Evolutionary conservation across 1,140 invertebrate genomes (phyloP).

Genomic region (Fopius arisanus): DNA sequence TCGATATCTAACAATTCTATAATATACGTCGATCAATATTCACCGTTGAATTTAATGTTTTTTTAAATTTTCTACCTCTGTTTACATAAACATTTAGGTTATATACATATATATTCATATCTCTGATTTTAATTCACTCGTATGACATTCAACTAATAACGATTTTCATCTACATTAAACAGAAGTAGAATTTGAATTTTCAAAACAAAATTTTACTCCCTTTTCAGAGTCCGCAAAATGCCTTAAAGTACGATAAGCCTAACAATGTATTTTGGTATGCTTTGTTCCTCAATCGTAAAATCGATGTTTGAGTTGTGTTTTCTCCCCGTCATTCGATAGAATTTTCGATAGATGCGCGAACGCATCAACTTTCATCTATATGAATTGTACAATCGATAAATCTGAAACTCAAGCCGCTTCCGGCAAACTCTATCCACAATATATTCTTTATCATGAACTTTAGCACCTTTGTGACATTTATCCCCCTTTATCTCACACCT

Average conservation of each 20-base stretch:
- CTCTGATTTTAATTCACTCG: constrained; percentile 6
- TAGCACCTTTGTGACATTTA: constrained; percentile 10
- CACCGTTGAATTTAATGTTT: constrained; percentile 28
- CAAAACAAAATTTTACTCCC: neutral
- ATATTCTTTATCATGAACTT: neutral
- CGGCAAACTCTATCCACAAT: neutral
- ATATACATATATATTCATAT: constrained; percentile 32
- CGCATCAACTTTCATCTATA: neutral
- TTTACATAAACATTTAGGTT: constrained; percentile 33
- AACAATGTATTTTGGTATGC: neutral
- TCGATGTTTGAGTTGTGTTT: neutral
- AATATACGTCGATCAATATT: constrained; percentile 45
- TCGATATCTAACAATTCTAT: constrained; percentile 38
- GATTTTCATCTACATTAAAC: neutral
- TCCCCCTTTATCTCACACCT: neutral
- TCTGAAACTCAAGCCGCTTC: neutral
- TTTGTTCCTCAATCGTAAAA: neutral
- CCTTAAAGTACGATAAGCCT: neutral
- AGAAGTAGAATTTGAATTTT: neutral
- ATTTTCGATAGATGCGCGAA: neutral
- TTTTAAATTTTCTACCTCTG: constrained; percentile 24
- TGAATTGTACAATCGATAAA: neutral
- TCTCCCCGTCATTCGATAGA: neutral
- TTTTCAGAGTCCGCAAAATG: neutral
- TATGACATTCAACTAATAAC: neutral